Evolutionary conservation across 2,888 invertebrate genomes (phyloP), one percentile per base, ranked within the genome.

Genomic region (Tenthredo amoena): DNA sequence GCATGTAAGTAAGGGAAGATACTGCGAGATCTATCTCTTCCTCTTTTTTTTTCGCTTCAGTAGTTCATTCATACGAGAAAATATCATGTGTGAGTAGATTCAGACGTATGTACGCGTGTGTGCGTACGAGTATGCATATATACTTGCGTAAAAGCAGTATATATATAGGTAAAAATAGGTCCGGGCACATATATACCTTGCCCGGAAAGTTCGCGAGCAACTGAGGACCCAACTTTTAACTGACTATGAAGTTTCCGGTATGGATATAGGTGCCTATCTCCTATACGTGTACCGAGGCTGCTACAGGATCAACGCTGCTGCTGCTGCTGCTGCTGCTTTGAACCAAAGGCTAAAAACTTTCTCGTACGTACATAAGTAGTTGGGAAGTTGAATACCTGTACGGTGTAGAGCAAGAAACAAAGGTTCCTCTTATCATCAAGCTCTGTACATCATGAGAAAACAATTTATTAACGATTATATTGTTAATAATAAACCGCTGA

Each of bases 301-400:
- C 2, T 62, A 21, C 4, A 62, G 62, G 62, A 62, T 62, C 62
- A 62, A 62, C 26, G 62, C 6, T 55, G n/a, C 50, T 50, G 50
- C 18, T 5, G 31, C 1, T 15, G 65, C 31, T 26, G 50, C 0
- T 15, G 31, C 31, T 31, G 65, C 31, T 26, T 68, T 18, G 68
- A 34, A 68, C 18, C 34, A 68, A 68, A 68, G 18, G 68, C 68
- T 68, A 15, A 68, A 62, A 68, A 68, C 68, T 68, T 68, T 68
- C 68, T 68, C 31, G 18, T 68, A 68, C 18, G 15, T 15, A 18
- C 34, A 68, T 68, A 68, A 6, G 15, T 34, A 68, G 12, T 34
- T 34, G 7, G 18, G 12, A 21, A 68, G 68, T 62, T 62, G 26
- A 62, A 62, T 62, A 62, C 12, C 2, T 26, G 12, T 47, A 26